Base-by-base conservation (phyloP, 2,888 invertebrate genomes). In the Norana najaformis region DNA sequence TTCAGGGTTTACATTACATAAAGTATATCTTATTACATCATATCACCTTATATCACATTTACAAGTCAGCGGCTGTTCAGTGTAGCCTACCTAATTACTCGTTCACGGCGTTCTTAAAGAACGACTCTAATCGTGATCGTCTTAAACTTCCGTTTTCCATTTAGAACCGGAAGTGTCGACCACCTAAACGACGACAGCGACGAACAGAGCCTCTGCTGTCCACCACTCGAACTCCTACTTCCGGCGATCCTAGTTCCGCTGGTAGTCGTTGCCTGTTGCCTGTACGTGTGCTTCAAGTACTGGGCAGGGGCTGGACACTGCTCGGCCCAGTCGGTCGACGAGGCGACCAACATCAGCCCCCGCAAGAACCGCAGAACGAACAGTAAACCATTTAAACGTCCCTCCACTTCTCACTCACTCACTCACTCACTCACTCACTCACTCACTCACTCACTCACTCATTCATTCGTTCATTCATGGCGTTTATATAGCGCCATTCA, bases 161-260 rank as follows among this genome's bases (percentile, higher is more conserved):
- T 36, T 36, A 85, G 85, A 36, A 36, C 36, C 85, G 85, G 85
- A 36, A 85, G 35, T 85, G 37, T 36, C 13, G 85, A 85, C 85
- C 85, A n/a, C 35, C 85, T 85, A 35, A 23, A 37, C 36, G 85
- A 16, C 18, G 85, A 85, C 0, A 35, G 16, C 18, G 85, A 85
- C 4, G 85, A 85, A 6, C 85, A 37, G 85, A 85, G 34, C 30
- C 37, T 41, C 88, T 88, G 36, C 39, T 47, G 39, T 41, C 88
- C 88, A 0, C 88, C 89, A 14, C 69, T 89, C 23, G 36, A 36
- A 35, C 38, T 89, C n/a, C 85, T 89, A 83, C 85, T 89, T 82
- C 89, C 89, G n/a, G 82, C 38, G 8, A 36, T 89, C 14, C 82
- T 89, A 0, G 83, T 89, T 39, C 89, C 89, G 36, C 35, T 89